Conservation (phyloP, 2,888 invertebrate genomes). For the Lissocephala sabroskyi region DNA sequence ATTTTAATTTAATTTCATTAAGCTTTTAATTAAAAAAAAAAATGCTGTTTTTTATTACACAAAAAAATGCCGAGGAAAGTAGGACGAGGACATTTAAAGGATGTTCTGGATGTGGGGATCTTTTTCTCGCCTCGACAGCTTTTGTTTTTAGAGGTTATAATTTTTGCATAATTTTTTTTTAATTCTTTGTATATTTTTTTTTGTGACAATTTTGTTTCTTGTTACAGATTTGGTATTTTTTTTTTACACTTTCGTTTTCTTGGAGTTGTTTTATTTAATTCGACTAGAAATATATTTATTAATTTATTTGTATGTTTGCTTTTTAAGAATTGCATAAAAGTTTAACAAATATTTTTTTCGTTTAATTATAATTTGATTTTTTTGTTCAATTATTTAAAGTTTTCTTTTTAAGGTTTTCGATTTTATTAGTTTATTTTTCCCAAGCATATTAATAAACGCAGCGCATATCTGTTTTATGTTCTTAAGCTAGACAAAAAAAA, state of each 20-base stretch:
- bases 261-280: constrained; percentile 36
- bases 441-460: constrained; percentile 20
- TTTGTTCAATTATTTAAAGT: constrained; percentile 7
- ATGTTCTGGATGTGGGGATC: constrained; percentile 6
- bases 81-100: no score
- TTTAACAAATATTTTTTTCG: constrained; percentile 24
- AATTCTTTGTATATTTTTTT: constrained; percentile 1
- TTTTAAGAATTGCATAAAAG: constrained; percentile 12
- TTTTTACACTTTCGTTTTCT: constrained; percentile 6
- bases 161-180: constrained; percentile 1
- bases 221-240: constrained; percentile 37
- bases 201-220: constrained; percentile 11
- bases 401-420: constrained; percentile 5
- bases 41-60: constrained; percentile 13
- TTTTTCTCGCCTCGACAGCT: not conserved
- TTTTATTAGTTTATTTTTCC: constrained; percentile 5
- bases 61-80: no score
- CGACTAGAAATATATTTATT: constrained; percentile 56
- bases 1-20: constrained; percentile 5
- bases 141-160: not conserved
- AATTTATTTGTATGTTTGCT: constrained; percentile 14
- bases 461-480: constrained; percentile 17
- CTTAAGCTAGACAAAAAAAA: constrained; percentile 26
- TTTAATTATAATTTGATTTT: constrained; percentile 15
- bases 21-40: constrained; percentile 22